Conservation (phyloP, 2,797 vertebrate genomes). For the Centropyge bicolor region DNA sequence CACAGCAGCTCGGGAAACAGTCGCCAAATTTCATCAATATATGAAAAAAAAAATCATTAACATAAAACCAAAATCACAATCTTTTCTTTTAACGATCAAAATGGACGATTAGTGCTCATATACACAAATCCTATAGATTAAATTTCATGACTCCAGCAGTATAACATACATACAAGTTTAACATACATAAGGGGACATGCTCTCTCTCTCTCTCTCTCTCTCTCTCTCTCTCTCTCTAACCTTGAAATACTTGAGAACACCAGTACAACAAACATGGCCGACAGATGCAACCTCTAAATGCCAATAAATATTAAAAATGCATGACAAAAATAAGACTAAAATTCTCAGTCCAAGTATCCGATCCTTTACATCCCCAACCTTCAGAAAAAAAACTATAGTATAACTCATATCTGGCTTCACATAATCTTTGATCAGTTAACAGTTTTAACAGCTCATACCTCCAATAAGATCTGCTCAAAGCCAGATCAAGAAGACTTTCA, state of each 20-base stretch:
- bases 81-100: too few species aligned
- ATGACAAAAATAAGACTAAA: neutral
- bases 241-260: neutral
- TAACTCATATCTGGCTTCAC: neutral
- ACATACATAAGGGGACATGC: neutral
- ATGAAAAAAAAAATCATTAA: too few species aligned
- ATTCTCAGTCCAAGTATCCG: neutral
- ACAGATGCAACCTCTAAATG: neutral
- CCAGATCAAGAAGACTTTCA: neutral
- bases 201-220: neutral
- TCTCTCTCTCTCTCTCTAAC: neutral
- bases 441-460: too few species aligned
- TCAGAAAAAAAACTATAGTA: neutral
- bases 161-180: too few species aligned
- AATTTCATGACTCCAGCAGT: too few species aligned
- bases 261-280: neutral
- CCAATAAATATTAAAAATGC: neutral
- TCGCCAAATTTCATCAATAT: too few species aligned
- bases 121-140: too few species aligned
- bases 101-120: too few species aligned
- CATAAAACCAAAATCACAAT: too few species aligned
- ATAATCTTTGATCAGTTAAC: too few species aligned
- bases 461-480: too few species aligned
- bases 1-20: too few species aligned
- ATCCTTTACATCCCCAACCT: neutral